Evolutionary conservation across 35 echinoderm and acorn worm species (phyloP).

Genomic region (Holothuria glaberrima): DNA sequence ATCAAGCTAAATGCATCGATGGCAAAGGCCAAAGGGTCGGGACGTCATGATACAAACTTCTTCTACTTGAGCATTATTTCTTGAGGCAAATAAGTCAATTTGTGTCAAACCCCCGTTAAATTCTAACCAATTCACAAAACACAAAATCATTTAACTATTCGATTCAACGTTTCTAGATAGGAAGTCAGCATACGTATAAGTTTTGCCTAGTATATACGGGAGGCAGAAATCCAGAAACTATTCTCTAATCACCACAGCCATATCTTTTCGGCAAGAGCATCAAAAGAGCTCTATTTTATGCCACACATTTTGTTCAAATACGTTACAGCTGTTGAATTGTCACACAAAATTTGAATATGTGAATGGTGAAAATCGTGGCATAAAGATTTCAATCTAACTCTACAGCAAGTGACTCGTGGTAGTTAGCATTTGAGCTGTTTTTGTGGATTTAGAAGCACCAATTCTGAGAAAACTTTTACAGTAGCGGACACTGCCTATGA

Average conservation of each 20-base stretch:
- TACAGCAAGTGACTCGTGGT: conserved; percentile 29
- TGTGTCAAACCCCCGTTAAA: not conserved
- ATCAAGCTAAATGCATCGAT: conserved; percentile 38
- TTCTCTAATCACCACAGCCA: conserved; percentile 13
- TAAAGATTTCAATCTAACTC: conserved; percentile 27
- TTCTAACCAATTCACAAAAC: conserved; percentile 1
- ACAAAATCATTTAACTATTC: not conserved
- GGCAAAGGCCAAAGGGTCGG: not conserved
- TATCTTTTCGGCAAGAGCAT: conserved; percentile 8
- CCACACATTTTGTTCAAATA: conserved; percentile 36
- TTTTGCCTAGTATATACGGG: conserved; percentile 8
- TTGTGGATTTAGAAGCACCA: conserved; percentile 37
- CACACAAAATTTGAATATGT: conserved; percentile 18
- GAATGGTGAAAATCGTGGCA: not conserved
- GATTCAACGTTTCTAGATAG: not conserved
- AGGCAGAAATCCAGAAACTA: conserved; percentile 6
- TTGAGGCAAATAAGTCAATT: too few relatives aligned
- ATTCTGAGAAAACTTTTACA: not conserved
- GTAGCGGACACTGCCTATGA: not conserved
- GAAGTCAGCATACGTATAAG: not conserved
- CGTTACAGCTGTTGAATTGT: conserved; percentile 44
- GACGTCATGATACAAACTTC: conserved; percentile 26
- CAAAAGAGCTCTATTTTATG: conserved; percentile 17
- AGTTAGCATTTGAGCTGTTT: conserved; percentile 14
- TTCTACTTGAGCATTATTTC: not conserved